Percentiles rank a stretch among this genome's conserved stretches.
phyloP scores from a whole-genome alignment of 1,140 invertebrate species.

The Drosophila sturtevanti region DNA sequence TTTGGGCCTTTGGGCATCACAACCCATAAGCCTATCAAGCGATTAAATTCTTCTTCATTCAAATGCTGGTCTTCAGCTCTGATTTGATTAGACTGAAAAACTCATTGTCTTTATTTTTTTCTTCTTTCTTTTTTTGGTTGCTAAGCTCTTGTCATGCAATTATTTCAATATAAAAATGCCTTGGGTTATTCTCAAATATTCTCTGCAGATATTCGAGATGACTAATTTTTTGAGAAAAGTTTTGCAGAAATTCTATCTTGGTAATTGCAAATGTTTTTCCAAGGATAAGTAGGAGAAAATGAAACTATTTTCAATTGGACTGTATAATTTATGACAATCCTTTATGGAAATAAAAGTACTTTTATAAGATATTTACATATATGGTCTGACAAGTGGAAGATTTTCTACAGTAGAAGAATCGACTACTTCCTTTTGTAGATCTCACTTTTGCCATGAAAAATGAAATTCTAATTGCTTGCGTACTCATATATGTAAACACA shows the following conservation, averaged over 20 bases:
- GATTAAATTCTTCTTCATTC: constrained; percentile 57
- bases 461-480: too few relatives aligned
- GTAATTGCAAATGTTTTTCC: not conserved
- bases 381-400: too few relatives aligned
- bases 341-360: too few relatives aligned
- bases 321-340: too few relatives aligned
- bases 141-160: constrained; percentile 60
- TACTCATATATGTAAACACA: too few relatives aligned
- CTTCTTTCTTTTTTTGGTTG: constrained; percentile 63
- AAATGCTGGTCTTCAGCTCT: constrained; percentile 35
- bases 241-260: not conserved
- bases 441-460: too few relatives aligned
- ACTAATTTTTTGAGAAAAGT: not conserved
- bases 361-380: too few relatives aligned
- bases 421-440: too few relatives aligned
- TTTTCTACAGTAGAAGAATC: too few relatives aligned
- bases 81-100: constrained; percentile 60
- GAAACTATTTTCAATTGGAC: too few relatives aligned
- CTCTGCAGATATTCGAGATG: not conserved
- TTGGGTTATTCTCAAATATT: not conserved
- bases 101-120: constrained; percentile 36
- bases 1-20: constrained; percentile 5
- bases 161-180: constrained; percentile 41
- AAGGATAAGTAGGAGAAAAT: not conserved
- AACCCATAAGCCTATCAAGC: constrained; percentile 66